A percentile compares a stretch with the other conserved stretches of the same genome.
These are phyloP conservation scores for Paramisgurnus dabryanus DNA, from an alignment of 2,113 vertebrate species.

Conservation along the genomic window DNA sequence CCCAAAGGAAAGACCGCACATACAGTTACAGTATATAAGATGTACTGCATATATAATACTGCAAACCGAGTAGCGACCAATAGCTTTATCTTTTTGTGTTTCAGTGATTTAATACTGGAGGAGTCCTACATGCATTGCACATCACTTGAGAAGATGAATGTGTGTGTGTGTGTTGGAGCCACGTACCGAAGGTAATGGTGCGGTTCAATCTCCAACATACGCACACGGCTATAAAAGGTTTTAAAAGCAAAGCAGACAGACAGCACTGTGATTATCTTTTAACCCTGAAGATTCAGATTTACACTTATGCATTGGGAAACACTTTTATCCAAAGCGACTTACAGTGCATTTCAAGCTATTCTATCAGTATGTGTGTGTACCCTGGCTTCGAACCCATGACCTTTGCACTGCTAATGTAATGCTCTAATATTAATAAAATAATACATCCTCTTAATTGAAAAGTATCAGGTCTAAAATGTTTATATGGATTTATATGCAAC, in stretches of 20 bases:
- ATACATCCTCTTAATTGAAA: neutral
- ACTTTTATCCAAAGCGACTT: no score
- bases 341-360: no score
- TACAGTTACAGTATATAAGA: neutral
- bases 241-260: conserved; percentile 9
- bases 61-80: neutral
- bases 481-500: neutral
- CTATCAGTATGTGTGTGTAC: no score
- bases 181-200: neutral
- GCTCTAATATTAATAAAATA: neutral
- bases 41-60: neutral
- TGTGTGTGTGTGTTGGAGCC: neutral
- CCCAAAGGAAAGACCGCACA: neutral
- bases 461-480: neutral
- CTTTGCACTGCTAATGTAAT: no score
- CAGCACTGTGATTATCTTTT: neutral
- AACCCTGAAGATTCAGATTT: conserved; percentile 4
- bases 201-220: conserved; percentile 1
- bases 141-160: conserved; percentile 20
- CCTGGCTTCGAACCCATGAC: no score
- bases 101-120: neutral
- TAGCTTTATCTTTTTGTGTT: neutral
- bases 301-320: no score
- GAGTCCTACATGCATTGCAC: neutral
- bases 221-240: conserved; percentile 6